Percentiles rank a stretch among this genome's conserved stretches.
Conservation (phyloP, 2,797 vertebrate genomes). For the Antrozous pallidus region DNA sequence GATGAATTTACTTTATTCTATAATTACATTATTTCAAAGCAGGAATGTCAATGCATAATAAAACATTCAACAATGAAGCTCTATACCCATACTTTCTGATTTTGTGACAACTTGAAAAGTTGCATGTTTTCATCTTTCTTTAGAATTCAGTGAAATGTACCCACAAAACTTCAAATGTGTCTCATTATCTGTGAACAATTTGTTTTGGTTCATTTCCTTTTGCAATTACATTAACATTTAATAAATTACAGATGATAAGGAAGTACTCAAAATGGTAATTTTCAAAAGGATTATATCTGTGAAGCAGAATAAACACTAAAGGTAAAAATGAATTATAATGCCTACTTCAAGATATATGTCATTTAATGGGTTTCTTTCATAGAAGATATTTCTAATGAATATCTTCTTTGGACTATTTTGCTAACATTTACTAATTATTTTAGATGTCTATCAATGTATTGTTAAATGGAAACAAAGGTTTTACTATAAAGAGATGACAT, state of each 20-base stretch:
- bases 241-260: slow-evolving; percentile 71
- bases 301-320: slow-evolving; percentile 53
- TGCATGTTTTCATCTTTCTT: slow-evolving; percentile 42
- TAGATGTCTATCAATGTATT: not conserved
- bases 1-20: not conserved
- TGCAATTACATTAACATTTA: slow-evolving; percentile 69
- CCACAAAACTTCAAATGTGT: slow-evolving; percentile 52
- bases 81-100: not conserved
- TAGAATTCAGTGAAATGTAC: slow-evolving; percentile 59
- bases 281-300: slow-evolving; percentile 57
- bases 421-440: slow-evolving; percentile 52
- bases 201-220: slow-evolving; percentile 73
- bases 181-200: slow-evolving; percentile 58
- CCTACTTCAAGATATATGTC: not conserved
- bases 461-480: not conserved
- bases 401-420: slow-evolving; percentile 25
- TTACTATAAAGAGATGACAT: slow-evolving; percentile 30
- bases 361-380: slow-evolving; percentile 21
- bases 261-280: slow-evolving; percentile 66
- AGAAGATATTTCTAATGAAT: slow-evolving; percentile 22
- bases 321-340: slow-evolving; percentile 52
- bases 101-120: slow-evolving; percentile 20
- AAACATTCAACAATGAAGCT: not conserved
- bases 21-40: not conserved
- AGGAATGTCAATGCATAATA: not conserved